phyloP scores from a whole-genome alignment of 2,888 invertebrate genomes.

The Erannis defoliaria region DNA sequence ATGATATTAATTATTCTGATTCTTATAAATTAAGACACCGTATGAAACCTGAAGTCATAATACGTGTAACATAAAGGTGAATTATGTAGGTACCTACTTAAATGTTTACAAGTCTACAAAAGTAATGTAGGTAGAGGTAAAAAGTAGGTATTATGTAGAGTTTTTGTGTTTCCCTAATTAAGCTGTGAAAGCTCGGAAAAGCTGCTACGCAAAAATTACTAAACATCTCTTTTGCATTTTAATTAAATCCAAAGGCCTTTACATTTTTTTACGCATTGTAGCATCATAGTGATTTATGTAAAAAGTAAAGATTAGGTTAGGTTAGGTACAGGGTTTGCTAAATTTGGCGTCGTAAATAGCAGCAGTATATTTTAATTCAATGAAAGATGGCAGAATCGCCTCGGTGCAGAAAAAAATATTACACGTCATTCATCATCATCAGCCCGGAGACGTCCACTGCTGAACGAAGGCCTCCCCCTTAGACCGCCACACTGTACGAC shows the following conservation, averaged over 20 bases:
- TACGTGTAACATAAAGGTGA: not conserved
- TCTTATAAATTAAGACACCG: not conserved
- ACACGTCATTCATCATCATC: too few relatives aligned
- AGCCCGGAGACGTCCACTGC: too few relatives aligned
- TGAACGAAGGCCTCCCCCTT: too few relatives aligned
- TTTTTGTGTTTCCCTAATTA: constrained; percentile 24
- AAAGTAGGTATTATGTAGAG: too few relatives aligned
- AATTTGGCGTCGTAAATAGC: not conserved
- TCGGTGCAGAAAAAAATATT: too few relatives aligned
- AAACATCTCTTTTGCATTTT: constrained; percentile 26
- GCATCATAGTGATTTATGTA: constrained; percentile 5
- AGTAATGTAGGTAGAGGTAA: too few relatives aligned
- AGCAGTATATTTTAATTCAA: not conserved
- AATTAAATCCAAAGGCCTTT: constrained; percentile 19
- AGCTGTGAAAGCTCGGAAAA: constrained; percentile 15
- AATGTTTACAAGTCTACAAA: too few relatives aligned
- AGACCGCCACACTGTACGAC: too few relatives aligned
- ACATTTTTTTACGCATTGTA: constrained; percentile 9
- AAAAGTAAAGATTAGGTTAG: too few relatives aligned
- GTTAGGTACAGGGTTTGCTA: too few relatives aligned
- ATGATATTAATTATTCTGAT: not conserved
- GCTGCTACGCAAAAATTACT: constrained; percentile 14
- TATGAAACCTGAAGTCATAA: not conserved
- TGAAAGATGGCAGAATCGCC: too few relatives aligned
- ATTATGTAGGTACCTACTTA: too few relatives aligned